Percentiles rank a stretch among this genome's conserved stretches.
Conservation (phyloP, 2,888 invertebrate genomes). For the Camponotus fellah region DNA sequence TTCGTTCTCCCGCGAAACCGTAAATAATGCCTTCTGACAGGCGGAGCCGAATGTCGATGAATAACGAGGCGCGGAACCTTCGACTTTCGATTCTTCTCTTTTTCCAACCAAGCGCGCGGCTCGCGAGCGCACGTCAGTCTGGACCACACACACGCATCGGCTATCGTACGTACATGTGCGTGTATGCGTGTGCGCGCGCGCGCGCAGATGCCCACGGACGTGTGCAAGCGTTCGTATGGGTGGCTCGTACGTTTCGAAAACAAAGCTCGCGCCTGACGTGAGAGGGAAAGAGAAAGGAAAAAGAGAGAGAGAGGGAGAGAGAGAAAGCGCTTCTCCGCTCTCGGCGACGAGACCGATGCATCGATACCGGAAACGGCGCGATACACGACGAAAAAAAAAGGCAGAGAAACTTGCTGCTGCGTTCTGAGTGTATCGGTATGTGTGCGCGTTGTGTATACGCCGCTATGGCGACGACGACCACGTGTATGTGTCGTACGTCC, state of each 20-base stretch:
- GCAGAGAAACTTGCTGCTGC: slow-evolving; percentile 64
- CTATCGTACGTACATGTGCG: slow-evolving; percentile 10
- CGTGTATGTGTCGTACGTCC: slow-evolving; percentile 27
- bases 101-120: slow-evolving; percentile 53
- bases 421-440: slow-evolving; percentile 37
- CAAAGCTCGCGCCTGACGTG: slow-evolving; percentile 80
- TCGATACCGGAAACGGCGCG: slow-evolving; percentile 82
- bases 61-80: slow-evolving; percentile 79
- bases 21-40: slow-evolving; percentile 79
- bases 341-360: slow-evolving; percentile 75
- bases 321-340: slow-evolving; percentile 67
- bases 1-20: slow-evolving; percentile 78
- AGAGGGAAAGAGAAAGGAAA: slow-evolving; percentile 33
- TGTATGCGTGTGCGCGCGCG: neutral
- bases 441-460: neutral
- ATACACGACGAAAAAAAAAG: slow-evolving; percentile 71
- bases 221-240: slow-evolving; percentile 21
- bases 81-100: slow-evolving; percentile 75
- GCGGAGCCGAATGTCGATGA: slow-evolving; percentile 79
- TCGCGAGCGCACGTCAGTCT: slow-evolving; percentile 48
- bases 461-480: slow-evolving; percentile 12
- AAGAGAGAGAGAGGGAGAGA: neutral
- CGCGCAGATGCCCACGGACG: slow-evolving; percentile 13
- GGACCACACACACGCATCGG: slow-evolving; percentile 67
- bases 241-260: slow-evolving; percentile 70